phyloP scores from a whole-genome alignment of 2,113 vertebrate species.

The Chinchilla lanigera region DNA sequence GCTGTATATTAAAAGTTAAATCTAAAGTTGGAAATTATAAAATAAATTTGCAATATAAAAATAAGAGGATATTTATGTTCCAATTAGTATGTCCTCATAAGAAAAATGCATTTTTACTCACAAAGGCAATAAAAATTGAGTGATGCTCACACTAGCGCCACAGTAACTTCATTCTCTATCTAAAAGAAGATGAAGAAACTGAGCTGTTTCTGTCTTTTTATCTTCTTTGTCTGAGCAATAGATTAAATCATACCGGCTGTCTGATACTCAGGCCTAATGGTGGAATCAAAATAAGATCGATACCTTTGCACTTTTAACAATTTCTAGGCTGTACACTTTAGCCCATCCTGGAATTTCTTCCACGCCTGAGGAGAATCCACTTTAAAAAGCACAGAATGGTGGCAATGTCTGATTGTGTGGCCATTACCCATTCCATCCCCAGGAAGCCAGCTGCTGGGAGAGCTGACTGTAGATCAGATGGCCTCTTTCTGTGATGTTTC shows the following conservation, averaged over 20 bases:
- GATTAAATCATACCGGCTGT: not conserved
- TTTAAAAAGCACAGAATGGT: not conserved
- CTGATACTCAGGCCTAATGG: not conserved
- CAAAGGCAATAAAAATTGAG: not conserved
- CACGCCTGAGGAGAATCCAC: not conserved
- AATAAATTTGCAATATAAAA: constrained; percentile 28
- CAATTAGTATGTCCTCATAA: not conserved
- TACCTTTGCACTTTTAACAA: not conserved
- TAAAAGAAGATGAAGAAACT: not conserved
- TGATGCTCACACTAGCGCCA: not conserved
- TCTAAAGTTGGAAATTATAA: not conserved
- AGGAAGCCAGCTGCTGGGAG: not conserved
- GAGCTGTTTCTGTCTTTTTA: not conserved
- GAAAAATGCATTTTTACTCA: constrained; percentile 29
- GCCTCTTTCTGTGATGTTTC: not conserved
- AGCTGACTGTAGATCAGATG: not conserved
- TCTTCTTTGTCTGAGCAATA: constrained; percentile 29
- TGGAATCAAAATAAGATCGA: constrained; percentile 53
- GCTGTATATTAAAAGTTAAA: not conserved
- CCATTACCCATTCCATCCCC: not conserved
- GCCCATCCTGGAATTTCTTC: not conserved
- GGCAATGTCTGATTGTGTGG: rapidly evolving
- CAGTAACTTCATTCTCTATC: not conserved
- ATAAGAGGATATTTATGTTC: not conserved
- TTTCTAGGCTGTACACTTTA: constrained; percentile 28